phyloP scores from a whole-genome alignment of 2,888 invertebrate genomes.

The Eristalinus aeneus region DNA sequence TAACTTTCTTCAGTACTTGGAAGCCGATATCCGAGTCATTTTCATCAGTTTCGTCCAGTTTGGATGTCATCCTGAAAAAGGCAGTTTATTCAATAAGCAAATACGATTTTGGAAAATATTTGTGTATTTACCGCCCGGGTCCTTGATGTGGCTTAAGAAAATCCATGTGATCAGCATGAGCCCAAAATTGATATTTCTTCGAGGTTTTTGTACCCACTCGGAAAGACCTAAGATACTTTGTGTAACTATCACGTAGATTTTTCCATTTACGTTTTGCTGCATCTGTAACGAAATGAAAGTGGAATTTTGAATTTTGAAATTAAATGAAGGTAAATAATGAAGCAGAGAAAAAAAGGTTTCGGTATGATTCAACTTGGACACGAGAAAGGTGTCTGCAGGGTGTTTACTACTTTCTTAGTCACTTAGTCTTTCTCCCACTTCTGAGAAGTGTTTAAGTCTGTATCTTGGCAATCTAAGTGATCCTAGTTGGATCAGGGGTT shows the following conservation, averaged over 20 bases:
- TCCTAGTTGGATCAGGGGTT: too few species aligned
- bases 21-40: conserved; percentile 77
- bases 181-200: conserved; percentile 80
- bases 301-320: not conserved
- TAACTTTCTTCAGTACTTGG: conserved; percentile 77
- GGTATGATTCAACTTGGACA: too few species aligned
- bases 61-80: conserved; percentile 71
- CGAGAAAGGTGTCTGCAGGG: too few species aligned
- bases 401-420: too few species aligned
- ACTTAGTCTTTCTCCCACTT: too few species aligned
- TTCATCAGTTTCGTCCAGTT: conserved; percentile 76
- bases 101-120: not conserved
- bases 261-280: conserved; percentile 80
- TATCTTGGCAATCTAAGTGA: too few species aligned
- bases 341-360: too few species aligned
- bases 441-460: too few species aligned
- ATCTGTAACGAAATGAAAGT: conserved; percentile 72
- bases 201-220: conserved; percentile 80
- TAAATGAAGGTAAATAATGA: too few species aligned
- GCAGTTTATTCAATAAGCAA: not conserved
- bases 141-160: conserved; percentile 80
- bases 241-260: conserved; percentile 80
- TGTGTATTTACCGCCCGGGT: conserved; percentile 76
- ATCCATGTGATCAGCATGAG: conserved; percentile 80
- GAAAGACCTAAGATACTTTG: conserved; percentile 80